These are phyloP conservation scores for Clarias pachynema DNA, from an alignment of 2,797 vertebrate genomes.

Conservation along the genomic window DNA sequence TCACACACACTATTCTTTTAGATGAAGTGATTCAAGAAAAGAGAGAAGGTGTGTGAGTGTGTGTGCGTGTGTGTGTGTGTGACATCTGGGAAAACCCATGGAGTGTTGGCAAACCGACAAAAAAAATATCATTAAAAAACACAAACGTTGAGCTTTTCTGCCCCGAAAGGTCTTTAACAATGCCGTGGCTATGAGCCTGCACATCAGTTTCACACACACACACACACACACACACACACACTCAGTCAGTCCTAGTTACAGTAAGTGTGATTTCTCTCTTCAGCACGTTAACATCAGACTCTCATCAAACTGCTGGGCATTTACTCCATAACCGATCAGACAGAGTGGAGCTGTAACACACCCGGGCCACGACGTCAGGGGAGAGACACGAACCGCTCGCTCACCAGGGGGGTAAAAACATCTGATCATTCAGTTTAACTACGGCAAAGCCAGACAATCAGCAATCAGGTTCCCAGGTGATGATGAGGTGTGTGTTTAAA, in stretches of 20 bases:
- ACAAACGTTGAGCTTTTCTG: not conserved
- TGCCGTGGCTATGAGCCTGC: not conserved
- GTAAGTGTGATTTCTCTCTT: not conserved
- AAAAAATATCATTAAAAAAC: slow-evolving; percentile 5
- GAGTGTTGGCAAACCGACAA: not conserved
- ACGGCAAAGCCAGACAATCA: slow-evolving; percentile 4
- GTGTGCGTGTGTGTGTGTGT: not conserved
- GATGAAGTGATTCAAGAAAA: not conserved
- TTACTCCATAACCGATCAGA: not conserved
- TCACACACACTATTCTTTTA: slow-evolving; percentile 3
- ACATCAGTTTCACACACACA: not conserved
- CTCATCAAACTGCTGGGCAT: not conserved
- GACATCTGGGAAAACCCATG: not conserved
- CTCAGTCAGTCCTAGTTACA: not conserved
- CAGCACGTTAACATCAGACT: not conserved
- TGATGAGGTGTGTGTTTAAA: not conserved
- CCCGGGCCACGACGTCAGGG: not conserved
- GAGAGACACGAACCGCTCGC: no score
- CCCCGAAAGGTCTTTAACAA: not conserved
- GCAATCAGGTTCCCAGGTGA: not conserved
- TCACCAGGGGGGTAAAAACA: not conserved
- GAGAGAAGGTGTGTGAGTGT: not conserved
- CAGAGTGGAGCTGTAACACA: not conserved
- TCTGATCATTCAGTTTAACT: not conserved
- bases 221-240: not conserved